These are phyloP conservation scores for Branchellion lobata DNA, from an alignment of 2,888 invertebrate genomes.

Conservation along the genomic window DNA sequence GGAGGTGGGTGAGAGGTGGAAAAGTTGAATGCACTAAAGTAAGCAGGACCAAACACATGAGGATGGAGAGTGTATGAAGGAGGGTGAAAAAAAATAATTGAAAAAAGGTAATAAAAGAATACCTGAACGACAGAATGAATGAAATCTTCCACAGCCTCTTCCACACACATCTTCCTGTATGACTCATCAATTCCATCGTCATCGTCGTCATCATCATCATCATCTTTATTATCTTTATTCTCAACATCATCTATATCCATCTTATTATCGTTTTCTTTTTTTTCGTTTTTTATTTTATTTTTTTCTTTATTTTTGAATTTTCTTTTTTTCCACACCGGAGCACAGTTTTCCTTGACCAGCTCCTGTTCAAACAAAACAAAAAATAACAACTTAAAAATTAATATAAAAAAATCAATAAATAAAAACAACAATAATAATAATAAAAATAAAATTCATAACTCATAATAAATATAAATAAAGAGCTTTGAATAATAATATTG, in stretches of 20 bases:
- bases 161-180: not conserved
- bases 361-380: not conserved
- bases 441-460: no score
- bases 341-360: not conserved
- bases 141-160: slow-evolving; percentile 33
- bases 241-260: not conserved
- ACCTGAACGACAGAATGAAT: slow-evolving; percentile 33
- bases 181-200: slow-evolving; percentile 14
- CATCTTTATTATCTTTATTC: not conserved
- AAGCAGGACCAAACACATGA: no score
- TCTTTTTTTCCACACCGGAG: not conserved
- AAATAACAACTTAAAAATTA: no score
- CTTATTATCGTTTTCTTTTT: not conserved
- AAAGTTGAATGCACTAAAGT: no score
- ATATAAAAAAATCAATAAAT: no score
- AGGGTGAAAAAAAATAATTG: not conserved
- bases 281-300: not conserved
- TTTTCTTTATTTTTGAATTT: not conserved
- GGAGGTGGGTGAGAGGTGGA: no score
- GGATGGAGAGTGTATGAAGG: no score
- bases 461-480: no score
- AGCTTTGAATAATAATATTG: no score
- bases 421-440: no score
- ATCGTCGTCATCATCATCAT: slow-evolving; percentile 9
- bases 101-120: not conserved